Base-by-base conservation (phyloP, 2,797 vertebrate species). In the Siniperca obscura region DNA sequence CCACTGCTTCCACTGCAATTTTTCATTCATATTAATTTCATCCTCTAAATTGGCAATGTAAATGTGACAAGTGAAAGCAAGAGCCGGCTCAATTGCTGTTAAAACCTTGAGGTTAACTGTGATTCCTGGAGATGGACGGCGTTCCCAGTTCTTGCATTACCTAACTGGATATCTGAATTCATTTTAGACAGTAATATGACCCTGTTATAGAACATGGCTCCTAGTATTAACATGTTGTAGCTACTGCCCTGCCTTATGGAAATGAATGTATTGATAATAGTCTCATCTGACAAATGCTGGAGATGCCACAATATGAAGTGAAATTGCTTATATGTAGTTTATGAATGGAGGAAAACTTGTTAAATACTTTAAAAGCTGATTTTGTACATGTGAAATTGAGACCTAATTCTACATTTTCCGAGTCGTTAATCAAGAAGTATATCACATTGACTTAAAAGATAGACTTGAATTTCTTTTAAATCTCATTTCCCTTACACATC, bases 231-330 rank as follows among this genome's bases (percentile, higher is more conserved):
- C 61, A 53, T 30, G 70, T 69, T 59, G 83, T 91, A 91, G 90
- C 73, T 76, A 46, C 71, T 74, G 62, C 75, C 78, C 87, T 90
- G 93, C 93, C 92, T 95, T 94, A 94, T 87, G 78, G 90, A 90
- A 87, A 84, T 84, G 87, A 92, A 89, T 89, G 89, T 92, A 89
- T 88, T 90, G 48, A 55, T 27, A 22, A 17, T 22, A 61, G 68
- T 85, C 77, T 89, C 25, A 53, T 71, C 8, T 60, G 70, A 73
- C n/a, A 76, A 62, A 82, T 56, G 82, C 89, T 89, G 85, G 82
- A 90, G 67, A 83, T 22, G 66, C 67, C 60, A 42, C 67, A 25
- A 14, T 65, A 40, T 34, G 59, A 46, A 40, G 4, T 76, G 44
- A 13, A 50, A 75, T 34, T 77, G 46, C 68, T 73, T 68, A 60